Evolutionary conservation across 2,797 vertebrate species (phyloP).

Genomic region (Tenualosa ilisha): DNA sequence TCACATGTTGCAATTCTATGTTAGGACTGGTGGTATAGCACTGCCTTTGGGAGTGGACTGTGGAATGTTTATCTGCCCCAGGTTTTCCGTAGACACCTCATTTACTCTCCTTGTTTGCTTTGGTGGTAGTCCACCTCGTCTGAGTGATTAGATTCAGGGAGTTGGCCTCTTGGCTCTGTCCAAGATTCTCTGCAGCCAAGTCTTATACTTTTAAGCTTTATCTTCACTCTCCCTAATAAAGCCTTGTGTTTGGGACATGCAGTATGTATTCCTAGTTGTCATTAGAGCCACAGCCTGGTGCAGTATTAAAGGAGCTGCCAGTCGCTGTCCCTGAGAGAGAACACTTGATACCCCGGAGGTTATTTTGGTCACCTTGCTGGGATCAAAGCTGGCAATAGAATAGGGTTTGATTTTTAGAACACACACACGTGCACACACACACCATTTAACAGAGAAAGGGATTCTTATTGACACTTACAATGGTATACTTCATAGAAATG

Average conservation of each 20-base stretch:
- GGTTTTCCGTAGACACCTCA: not conserved
- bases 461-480: not conserved
- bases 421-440: not conserved
- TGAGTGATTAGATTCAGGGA: constrained; percentile 48
- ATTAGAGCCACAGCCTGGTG: not conserved
- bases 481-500: not conserved
- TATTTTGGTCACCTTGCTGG: constrained; percentile 28
- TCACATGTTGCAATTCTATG: not conserved
- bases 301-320: not conserved
- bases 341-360: constrained; percentile 9
- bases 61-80: not conserved
- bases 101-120: constrained; percentile 47
- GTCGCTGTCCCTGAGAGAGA: not conserved
- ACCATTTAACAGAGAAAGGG: not conserved
- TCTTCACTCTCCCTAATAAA: not conserved
- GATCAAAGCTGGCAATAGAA: constrained; percentile 27
- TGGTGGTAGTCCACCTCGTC: constrained; percentile 43
- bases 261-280: not conserved
- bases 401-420: constrained; percentile 27
- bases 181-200: not conserved
- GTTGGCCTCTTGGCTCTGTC: constrained; percentile 33
- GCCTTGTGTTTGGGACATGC: not conserved
- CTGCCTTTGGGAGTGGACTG: not conserved
- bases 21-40: not conserved
- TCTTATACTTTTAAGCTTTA: no score